Evolutionary conservation across 2,888 invertebrate species (phyloP), one percentile per base, ranked within the genome.

Genomic region (Melanargia galathea): DNA sequence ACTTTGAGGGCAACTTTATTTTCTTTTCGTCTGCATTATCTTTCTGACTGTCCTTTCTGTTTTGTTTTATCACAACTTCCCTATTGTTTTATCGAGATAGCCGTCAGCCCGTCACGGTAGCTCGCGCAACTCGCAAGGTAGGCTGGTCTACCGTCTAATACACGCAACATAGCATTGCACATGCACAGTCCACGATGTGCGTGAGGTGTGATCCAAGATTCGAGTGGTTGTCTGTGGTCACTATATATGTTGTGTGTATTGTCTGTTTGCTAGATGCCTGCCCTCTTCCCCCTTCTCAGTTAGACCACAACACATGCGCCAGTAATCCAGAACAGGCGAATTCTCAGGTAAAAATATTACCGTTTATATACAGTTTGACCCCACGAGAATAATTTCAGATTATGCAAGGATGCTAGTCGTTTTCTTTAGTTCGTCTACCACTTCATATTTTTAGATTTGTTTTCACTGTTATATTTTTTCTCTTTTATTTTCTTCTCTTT

Each of bases 181-280:
- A n/a, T n/a, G n/a, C n/a, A 73, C 73, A 87, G 79, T 79, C 74
- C 82, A 83, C 81, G 87, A 78, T 84, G 88, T 81, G 83, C 81
- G 90, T 90, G 90, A 90, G 76, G 90, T 90, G 91, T 90, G 90
- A 89, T 90, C 90, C 90, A 90, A 90, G 90, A 89, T 87, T 86
- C 79, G 82, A 86, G 87, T 87, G 87, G 87, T 90, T 90, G 87
- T 90, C 90, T 90, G 90, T 91, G 91, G 90, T 90, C 91, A 91
- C 90, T 91, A 90, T 92, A 91, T 93, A 92, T 93, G 93, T 93
- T 93, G 93, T 93, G 93, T 94, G 93, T 95, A 95, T 96, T 96
- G 95, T 96, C 95, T 96, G 96, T 91, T 96, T 96, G 96, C 96
- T 96, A 96, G 96, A 96, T 96, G 96, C 96, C 96, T 96, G 96